Evolutionary conservation across 1,140 invertebrate species (phyloP).

Genomic region (Drosophila parabipectinata): DNA sequence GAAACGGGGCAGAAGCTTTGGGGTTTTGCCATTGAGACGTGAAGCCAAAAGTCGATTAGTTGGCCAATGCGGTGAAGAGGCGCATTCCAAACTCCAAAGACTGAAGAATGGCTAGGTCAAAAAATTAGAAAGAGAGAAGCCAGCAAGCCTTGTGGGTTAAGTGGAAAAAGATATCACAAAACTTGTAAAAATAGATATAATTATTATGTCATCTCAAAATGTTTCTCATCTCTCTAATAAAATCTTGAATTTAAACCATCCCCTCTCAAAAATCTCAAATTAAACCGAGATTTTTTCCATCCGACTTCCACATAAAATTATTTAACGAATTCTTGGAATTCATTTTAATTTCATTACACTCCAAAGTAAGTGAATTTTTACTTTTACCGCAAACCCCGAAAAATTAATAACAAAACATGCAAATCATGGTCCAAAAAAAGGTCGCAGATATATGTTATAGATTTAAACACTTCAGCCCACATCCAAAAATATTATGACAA

Average conservation of each 20-base stretch:
- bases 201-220: too few species aligned
- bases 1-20: slow-evolving; percentile 54
- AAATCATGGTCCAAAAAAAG: slow-evolving; percentile 45
- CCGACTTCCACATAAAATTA: slow-evolving; percentile 18
- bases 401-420: slow-evolving; percentile 32
- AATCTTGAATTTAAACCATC: neutral
- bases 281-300: slow-evolving; percentile 1
- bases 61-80: slow-evolving; percentile 59
- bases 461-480: slow-evolving; percentile 73
- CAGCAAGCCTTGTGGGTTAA: slow-evolving; percentile 16
- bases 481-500: slow-evolving; percentile 66
- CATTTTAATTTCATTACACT: slow-evolving; percentile 33
- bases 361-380: slow-evolving; percentile 26
- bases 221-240: too few species aligned
- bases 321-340: slow-evolving; percentile 35
- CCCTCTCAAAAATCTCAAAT: slow-evolving; percentile 4
- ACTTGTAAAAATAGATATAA: neutral
- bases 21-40: slow-evolving; percentile 66
- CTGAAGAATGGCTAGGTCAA: slow-evolving; percentile 42
- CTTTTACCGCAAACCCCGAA: slow-evolving; percentile 44
- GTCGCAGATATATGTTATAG: slow-evolving; percentile 54
- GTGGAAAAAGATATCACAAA: slow-evolving; percentile 18
- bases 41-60: slow-evolving; percentile 71
- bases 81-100: slow-evolving; percentile 21
- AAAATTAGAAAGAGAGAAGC: slow-evolving; percentile 7